Evolutionary conservation across 2,797 vertebrate species (phyloP).

Genomic region (Gastrophryne carolinensis): DNA sequence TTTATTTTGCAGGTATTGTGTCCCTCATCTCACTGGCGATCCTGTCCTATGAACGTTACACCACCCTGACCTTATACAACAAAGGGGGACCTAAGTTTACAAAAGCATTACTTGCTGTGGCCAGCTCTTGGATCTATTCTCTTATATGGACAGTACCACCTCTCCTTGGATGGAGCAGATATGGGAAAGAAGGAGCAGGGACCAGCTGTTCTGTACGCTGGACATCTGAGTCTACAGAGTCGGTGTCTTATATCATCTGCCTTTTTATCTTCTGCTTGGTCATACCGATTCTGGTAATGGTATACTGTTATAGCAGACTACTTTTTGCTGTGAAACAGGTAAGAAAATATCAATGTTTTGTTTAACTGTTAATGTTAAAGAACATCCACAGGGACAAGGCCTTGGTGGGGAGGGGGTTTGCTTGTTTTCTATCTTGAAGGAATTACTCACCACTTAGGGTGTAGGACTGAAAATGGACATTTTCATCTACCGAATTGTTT

Average conservation of each 20-base stretch:
- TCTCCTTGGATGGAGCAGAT: slow-evolving; percentile 86
- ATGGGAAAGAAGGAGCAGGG: slow-evolving; percentile 79
- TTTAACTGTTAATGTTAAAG: background rate
- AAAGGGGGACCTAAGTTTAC: slow-evolving; percentile 70
- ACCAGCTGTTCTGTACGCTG: slow-evolving; percentile 86
- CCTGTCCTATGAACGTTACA: slow-evolving; percentile 87
- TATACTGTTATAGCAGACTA: slow-evolving; percentile 83
- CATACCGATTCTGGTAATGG: slow-evolving; percentile 78
- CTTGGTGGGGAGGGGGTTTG: too few species aligned
- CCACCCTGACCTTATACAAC: slow-evolving; percentile 80
- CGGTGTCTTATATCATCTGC: slow-evolving; percentile 84
- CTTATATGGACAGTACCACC: slow-evolving; percentile 86
- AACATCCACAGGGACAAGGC: too few species aligned
- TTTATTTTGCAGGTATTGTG: slow-evolving; percentile 76
- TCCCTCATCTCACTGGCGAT: slow-evolving; percentile 84
- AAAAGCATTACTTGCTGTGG: slow-evolving; percentile 79
- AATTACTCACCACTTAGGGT: too few species aligned
- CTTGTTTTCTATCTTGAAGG: too few species aligned
- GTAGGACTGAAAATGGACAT: too few species aligned
- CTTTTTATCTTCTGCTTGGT: slow-evolving; percentile 86
- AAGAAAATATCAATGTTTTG: slow-evolving; percentile 47
- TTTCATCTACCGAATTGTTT: too few species aligned
- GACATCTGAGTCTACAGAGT: slow-evolving; percentile 72
- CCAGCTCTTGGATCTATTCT: slow-evolving; percentile 82
- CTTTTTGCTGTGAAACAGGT: slow-evolving; percentile 84